phyloP scores from a whole-genome alignment of 2,113 vertebrate species.

The Pelecanoides urinatrix region DNA sequence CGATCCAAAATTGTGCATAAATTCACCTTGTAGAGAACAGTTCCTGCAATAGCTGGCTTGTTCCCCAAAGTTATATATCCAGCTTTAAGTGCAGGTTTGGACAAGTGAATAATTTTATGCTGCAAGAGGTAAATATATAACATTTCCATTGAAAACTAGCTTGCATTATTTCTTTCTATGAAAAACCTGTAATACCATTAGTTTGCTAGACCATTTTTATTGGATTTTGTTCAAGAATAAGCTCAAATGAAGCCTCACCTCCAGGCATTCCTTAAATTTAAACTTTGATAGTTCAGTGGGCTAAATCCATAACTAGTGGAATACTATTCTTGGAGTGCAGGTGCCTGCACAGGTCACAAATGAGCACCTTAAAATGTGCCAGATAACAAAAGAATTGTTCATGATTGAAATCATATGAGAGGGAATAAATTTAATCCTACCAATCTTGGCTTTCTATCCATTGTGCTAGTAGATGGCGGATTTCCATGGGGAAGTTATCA shows the following conservation, averaged over 20 bases:
- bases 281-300: not conserved
- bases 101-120: not conserved
- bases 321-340: not conserved
- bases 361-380: not conserved
- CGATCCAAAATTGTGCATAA: not conserved
- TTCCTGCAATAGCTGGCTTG: not conserved
- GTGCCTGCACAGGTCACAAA: not conserved
- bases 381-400: not conserved
- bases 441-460: constrained; percentile 98
- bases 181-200: not conserved
- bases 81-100: not conserved
- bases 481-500: constrained; percentile 97
- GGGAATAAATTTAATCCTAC: constrained; percentile 68
- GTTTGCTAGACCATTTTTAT: not conserved
- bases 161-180: not conserved
- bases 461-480: constrained; percentile 87
- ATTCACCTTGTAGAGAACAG: not conserved
- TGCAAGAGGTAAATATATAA: not conserved
- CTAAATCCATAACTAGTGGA: not conserved
- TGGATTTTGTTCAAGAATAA: not conserved
- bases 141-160: not conserved
- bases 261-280: not conserved
- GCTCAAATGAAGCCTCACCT: not conserved
- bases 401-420: not conserved
- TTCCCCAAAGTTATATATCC: not conserved